phyloP scores from a whole-genome alignment of 2,113 vertebrate genomes.

The Seriola quinqueradiata region DNA sequence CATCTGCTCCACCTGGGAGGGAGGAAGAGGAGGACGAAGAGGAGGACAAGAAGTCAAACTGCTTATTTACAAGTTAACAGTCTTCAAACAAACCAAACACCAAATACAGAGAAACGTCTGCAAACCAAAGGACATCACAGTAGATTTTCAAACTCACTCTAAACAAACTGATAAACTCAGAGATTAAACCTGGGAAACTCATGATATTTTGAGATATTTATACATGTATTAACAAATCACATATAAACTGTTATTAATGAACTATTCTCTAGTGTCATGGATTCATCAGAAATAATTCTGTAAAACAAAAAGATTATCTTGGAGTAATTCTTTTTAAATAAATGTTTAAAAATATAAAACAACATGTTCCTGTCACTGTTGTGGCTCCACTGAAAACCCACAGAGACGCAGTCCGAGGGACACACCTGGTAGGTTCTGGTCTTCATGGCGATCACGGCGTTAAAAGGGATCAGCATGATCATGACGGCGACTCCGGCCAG shows the following conservation, averaged over 20 bases:
- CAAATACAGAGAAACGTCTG: not conserved
- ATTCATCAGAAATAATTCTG: not conserved
- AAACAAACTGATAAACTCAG: no score
- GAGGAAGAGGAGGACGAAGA: not conserved
- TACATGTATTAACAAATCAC: no score
- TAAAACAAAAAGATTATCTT: no score
- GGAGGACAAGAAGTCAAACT: not conserved
- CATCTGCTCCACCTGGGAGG: slow-evolving; percentile 92
- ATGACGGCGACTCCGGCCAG: slow-evolving; percentile 94
- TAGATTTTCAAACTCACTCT: no score
- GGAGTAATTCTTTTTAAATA: no score
- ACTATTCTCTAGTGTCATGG: no score
- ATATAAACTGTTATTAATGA: no score
- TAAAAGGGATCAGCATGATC: slow-evolving; percentile 94
- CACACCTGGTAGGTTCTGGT: slow-evolving; percentile 92
- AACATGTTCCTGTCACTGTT: not conserved
- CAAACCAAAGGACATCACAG: not conserved
- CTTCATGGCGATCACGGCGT: slow-evolving; percentile 93
- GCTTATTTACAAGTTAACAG: not conserved
- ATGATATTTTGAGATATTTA: no score
- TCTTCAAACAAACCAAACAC: not conserved
- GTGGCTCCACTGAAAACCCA: not conserved
- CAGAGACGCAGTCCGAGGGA: not conserved
- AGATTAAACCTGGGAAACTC: no score
- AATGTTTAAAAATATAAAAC: not conserved